Base-by-base conservation (phyloP, 2,797 vertebrate genomes). In the Oryzias dopingdopingensis region DNA sequence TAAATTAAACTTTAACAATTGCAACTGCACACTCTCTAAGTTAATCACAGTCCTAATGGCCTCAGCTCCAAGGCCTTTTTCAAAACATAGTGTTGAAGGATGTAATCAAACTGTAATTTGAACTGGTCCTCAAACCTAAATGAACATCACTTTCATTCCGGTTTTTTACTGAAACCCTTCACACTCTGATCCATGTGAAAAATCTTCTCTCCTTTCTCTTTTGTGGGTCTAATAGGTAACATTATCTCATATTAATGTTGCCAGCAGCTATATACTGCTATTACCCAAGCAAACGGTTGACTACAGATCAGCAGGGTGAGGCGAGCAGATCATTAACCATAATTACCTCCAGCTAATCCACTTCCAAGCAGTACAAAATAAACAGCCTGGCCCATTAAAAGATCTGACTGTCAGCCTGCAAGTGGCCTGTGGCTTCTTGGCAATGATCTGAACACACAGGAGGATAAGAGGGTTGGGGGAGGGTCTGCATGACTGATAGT, bases 341-440 rank as follows among this genome's bases (percentile, higher is more conserved):
- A 93, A 93, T 93, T 92, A 93, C 91, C 91, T 89, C 88, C 90
- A 88, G 88, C 88, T 93, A 93, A 93, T 92, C 92, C 90, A 93
- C 89, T 93, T 90, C 89, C 80, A 89, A 81, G 87, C 89, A 71
- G 88, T 88, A 85, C 89, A 91, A 89, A 93, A 92, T 92, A 92
- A 92, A 93, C 91, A 93, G 91, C 87, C 85, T 82, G 90, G 86
- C 84, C 92, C 92, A 92, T 93, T 93, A 93, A 90, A 88, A 85
- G 82, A 90, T 86, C 89, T 91, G 89, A 92, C 90, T 92, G 92
- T 93, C 92, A 92, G 91, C 77, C 89, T 86, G 89, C 89, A 90
- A 92, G 91, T 88, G 90, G 89, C 90, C 91, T 91, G 91, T 89
- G 86, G 89, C 89, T 91, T 83, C 86, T 87, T 90, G 89, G 86